phyloP scores from a whole-genome alignment of 2,797 vertebrate genomes.

The Melanotaenia boesemani region DNA sequence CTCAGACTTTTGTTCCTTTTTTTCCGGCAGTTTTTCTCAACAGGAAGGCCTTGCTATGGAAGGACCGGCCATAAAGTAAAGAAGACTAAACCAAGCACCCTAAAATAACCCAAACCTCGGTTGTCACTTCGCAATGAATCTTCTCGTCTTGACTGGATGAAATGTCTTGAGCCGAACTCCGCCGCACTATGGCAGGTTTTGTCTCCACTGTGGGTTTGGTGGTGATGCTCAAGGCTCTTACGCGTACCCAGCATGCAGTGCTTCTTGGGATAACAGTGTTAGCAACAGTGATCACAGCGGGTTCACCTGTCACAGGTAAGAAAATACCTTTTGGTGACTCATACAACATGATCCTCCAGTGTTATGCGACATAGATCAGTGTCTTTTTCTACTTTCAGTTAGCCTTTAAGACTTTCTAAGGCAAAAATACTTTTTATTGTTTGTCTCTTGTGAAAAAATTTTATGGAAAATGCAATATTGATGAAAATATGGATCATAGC shows the following conservation, averaged over 20 bases:
- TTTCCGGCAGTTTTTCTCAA: conserved; percentile 42
- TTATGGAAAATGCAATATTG: neutral
- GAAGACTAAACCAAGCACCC: conserved; percentile 15
- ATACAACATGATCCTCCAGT: conserved; percentile 27
- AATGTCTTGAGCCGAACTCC: conserved; percentile 75
- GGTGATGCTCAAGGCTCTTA: conserved; percentile 58
- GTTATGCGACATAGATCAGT: conserved; percentile 33
- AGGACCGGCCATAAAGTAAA: conserved; percentile 37
- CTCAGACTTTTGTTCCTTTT: conserved; percentile 41
- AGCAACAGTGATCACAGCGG: conserved; percentile 72
- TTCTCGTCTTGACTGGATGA: conserved; percentile 58
- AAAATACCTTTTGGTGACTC: conserved; percentile 47
- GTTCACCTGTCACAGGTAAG: conserved; percentile 83
- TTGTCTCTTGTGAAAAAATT: neutral
- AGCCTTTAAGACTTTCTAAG: neutral
- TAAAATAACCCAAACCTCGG: conserved; percentile 1
- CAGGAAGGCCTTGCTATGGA: conserved; percentile 31
- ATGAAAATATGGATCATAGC: neutral
- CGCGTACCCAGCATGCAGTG: conserved; percentile 43
- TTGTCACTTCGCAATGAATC: conserved; percentile 35
- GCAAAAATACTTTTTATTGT: too few relatives aligned
- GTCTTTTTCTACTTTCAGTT: neutral
- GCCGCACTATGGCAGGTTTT: conserved; percentile 76
- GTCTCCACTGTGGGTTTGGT: conserved; percentile 67
- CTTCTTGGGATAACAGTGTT: conserved; percentile 73